Base-by-base conservation (phyloP, 2,888 invertebrate genomes). In the Napeogenes sylphis region DNA sequence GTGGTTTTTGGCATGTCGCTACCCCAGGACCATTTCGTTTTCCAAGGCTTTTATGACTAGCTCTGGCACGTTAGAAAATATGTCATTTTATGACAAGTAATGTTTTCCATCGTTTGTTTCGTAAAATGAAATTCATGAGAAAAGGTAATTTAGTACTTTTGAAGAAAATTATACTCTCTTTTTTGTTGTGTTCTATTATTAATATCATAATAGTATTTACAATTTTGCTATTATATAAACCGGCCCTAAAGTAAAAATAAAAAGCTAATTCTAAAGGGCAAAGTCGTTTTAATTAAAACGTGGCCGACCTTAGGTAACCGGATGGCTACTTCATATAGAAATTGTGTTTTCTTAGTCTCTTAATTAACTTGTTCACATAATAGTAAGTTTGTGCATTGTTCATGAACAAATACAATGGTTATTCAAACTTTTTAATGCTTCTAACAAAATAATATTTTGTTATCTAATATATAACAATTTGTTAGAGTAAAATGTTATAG, bases 1-100 rank as follows among this genome's bases (percentile, higher is more conserved):
- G 61, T 62, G 62, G 62, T 59, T 59, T 62, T 56, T 65, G 64
- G 67, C 64, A 67, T 65, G 64, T 65, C 60, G 58, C 58, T 58
- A 56, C n/a, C 10, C 21, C 5, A 30, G 30, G 51, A 51, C 51
- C 57, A 58, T 58, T 51, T 57, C 32, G 56, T 57, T 63, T 64
- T 64, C 55, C 35, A 35, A 47, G 56, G 58, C 62, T 63, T 65
- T 67, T 65, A 67, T 60, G 60, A 62, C 62, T 62, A 56, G 53
- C 55, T 59, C 65, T 51, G 53, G 53, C 57, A 60, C 58, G 46
- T 62, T 62, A 35, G 33, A 57, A 61, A 55, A 60, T 61, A 55
- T 57, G 46, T 55, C 51, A 58, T 60, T 62, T 54, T 47, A 59
- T 30, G 57, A 46, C 54, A 46, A 59, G 51, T 61, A 59, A 62